These are phyloP conservation scores for Chelonus insularis DNA, from an alignment of 1,140 invertebrate species.

Conservation along the genomic window DNA sequence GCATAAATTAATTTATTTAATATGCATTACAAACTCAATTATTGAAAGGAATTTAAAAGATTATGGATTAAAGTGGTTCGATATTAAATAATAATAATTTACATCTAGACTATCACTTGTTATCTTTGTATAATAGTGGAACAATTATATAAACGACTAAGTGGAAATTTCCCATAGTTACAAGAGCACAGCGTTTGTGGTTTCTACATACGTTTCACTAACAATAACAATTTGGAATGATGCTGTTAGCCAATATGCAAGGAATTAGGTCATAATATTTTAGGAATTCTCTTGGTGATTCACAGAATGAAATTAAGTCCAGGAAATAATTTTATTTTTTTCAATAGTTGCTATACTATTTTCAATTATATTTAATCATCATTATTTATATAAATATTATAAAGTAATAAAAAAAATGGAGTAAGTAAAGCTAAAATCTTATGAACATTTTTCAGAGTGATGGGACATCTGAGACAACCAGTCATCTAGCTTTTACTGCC, in stretches of 20 bases:
- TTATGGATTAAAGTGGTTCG: background rate
- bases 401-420: constrained; percentile 6
- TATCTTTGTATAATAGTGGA: background rate
- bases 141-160: constrained; percentile 22
- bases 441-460: constrained; percentile 65
- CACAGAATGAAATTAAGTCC: no score
- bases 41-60: no score
- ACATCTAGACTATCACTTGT: background rate
- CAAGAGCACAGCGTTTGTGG: constrained; percentile 21
- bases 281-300: no score
- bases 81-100: background rate
- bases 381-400: background rate
- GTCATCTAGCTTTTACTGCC: constrained; percentile 76
- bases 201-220: constrained; percentile 18
- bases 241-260: background rate
- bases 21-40: no score
- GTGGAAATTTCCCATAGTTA: constrained; percentile 11
- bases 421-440: constrained; percentile 2
- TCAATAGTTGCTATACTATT: no score
- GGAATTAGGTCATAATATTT: background rate
- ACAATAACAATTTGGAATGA: constrained; percentile 26
- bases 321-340: no score
- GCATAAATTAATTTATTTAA: no score
- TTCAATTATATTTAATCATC: no score
- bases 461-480: constrained; percentile 77